phyloP scores from a whole-genome alignment of 2,888 invertebrate genomes.

The Macaria liturata region DNA sequence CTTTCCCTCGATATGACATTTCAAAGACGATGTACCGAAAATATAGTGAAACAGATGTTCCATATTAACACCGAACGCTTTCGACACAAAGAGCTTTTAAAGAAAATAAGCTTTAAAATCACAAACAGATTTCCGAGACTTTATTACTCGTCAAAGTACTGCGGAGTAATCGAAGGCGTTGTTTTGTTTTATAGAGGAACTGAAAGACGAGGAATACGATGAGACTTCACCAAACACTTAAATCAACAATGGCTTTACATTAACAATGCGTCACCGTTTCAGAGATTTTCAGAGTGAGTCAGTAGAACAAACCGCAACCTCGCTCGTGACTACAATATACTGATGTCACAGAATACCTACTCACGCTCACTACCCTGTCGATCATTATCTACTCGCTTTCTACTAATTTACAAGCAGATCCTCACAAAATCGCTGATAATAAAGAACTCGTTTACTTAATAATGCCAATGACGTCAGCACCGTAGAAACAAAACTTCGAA shows the following conservation, averaged over 20 bases:
- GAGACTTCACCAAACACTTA: conserved; percentile 31
- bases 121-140: conserved; percentile 42
- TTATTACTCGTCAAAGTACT: conserved; percentile 18
- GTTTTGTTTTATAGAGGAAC: conserved; percentile 22
- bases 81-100: conserved; percentile 46
- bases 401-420: conserved; percentile 43
- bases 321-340: conserved; percentile 49
- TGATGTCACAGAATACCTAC: conserved; percentile 60
- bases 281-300: conserved; percentile 62
- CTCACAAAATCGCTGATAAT: conserved; percentile 47
- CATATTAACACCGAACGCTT: conserved; percentile 51
- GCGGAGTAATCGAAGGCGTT: conserved; percentile 23
- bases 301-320: conserved; percentile 53
- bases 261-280: conserved; percentile 55
- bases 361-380: conserved; percentile 57
- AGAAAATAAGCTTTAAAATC: conserved; percentile 44
- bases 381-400: conserved; percentile 60
- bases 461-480: conserved; percentile 63
- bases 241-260: conserved; percentile 35
- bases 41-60: conserved; percentile 66
- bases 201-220: conserved; percentile 25
- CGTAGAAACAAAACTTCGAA: conserved; percentile 77
- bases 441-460: conserved; percentile 57
- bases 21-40: conserved; percentile 52
- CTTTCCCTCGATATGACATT: conserved; percentile 52